Conservation (phyloP, 2,113 vertebrate genomes). For the Romanogobio albipinnatus region DNA sequence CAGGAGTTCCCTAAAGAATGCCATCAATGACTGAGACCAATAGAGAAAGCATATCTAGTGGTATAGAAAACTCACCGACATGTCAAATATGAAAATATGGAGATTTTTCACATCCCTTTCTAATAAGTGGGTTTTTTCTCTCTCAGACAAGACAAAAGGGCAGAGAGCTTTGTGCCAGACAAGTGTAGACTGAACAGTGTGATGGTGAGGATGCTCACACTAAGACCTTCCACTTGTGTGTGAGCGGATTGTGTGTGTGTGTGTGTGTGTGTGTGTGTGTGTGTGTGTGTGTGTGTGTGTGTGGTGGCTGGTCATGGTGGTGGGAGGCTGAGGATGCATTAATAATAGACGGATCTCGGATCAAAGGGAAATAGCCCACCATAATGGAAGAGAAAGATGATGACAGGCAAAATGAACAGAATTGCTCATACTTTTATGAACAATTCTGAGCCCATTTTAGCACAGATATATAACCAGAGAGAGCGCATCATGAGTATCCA, state of each 20-base stretch:
- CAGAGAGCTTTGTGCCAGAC: constrained; percentile 52
- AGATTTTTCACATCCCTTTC: neutral
- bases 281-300: constrained; percentile 25
- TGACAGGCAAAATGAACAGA: neutral
- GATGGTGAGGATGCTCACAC: neutral
- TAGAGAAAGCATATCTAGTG: too few relatives aligned
- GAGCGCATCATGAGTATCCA: neutral
- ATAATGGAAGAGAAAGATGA: constrained; percentile 17
- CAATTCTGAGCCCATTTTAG: neutral
- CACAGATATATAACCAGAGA: neutral
- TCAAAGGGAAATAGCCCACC: constrained; percentile 51
- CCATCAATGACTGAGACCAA: too few relatives aligned
- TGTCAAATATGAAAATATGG: constrained; percentile 13
- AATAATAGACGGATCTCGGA: constrained; percentile 32
- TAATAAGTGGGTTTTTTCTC: neutral
- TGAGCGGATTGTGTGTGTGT: neutral
- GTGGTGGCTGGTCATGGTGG: neutral
- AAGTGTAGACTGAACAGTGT: constrained; percentile 48
- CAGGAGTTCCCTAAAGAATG: too few relatives aligned
- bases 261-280: constrained; percentile 17
- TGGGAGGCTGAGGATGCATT: neutral
- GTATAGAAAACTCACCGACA: neutral
- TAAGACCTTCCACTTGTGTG: neutral
- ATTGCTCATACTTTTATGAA: constrained; percentile 12
- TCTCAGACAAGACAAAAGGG: constrained; percentile 49